Evolutionary conservation across 2,113 vertebrate genomes (phyloP), one percentile per base, ranked within the genome.

Genomic region (Tragelaphus strepsiceros): DNA sequence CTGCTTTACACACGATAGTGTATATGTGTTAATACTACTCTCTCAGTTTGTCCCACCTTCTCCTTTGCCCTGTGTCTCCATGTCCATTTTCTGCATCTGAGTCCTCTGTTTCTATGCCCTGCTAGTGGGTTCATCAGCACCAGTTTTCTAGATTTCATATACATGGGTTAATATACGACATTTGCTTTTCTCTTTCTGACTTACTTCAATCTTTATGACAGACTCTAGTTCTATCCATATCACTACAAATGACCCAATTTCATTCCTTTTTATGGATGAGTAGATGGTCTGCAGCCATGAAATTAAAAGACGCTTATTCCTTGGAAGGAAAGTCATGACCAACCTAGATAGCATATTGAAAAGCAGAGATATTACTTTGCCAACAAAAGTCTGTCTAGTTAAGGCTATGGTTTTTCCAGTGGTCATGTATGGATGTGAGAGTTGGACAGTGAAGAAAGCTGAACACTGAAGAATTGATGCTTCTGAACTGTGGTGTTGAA

Each of bases 301-400:
- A 28, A 61, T 61, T 61, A 28, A 61, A 28, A 61, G 26, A 61
- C 5, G 1, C 59, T 61, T 61, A 61, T 26, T 61, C 26, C 26
- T 61, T 61, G 59, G 59, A 61, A 61, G 59, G 12, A 61, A 61
- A 61, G 59, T 61, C 28, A 14, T 61, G 59, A 61, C 26, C 59
- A 61, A 61, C 26, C 59, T 61, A 61, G 59, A 61, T 1, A 61
- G 26, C 59, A 61, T 61, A 61, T 61, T 61, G 2, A 61, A 61
- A 61, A 61, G 58, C 24, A 59, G 58, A 59, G 58, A 13, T 11
- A 59, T 59, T 59, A 59, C 24, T 59, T 59, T 26, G 24, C 58
- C 58, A 2, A 59, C 24, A 2, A 13, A 59, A 24, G 58, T 59
- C 58, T 0, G 0, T 59, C 58, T 59, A 59, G 11, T 59, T 24